phyloP scores from a whole-genome alignment of 2,797 vertebrate species.

The Amblyopsis hoosieri region DNA sequence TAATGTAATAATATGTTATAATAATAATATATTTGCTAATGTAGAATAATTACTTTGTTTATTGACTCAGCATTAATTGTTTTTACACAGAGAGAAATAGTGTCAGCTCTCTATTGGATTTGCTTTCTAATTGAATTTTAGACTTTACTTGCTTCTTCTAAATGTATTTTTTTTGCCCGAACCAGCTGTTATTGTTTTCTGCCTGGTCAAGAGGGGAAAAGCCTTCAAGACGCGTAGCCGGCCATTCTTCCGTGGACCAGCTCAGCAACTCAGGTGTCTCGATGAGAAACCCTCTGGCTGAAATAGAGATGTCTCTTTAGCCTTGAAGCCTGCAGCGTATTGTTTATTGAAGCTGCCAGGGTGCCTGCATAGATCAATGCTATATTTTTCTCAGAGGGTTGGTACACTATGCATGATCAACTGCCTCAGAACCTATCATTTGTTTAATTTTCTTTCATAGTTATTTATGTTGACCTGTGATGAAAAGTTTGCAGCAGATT shows the following conservation, averaged over 20 bases:
- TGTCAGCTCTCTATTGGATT: no score
- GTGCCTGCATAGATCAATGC: constrained; percentile 70
- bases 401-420: constrained; percentile 61
- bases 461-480: constrained; percentile 68
- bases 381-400: constrained; percentile 64
- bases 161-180: neutral
- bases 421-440: constrained; percentile 34
- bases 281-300: constrained; percentile 50
- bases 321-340: constrained; percentile 72
- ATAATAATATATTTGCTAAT: no score
- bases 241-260: constrained; percentile 45
- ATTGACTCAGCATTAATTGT: no score
- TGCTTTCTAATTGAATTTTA: constrained; percentile 22
- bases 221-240: constrained; percentile 23
- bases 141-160: constrained; percentile 37
- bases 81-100: no score
- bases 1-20: no score
- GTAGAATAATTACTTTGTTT: no score
- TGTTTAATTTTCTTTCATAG: constrained; percentile 68
- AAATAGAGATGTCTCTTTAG: constrained; percentile 70
- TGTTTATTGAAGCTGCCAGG: constrained; percentile 77
- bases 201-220: neutral
- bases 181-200: neutral
- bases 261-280: constrained; percentile 56
- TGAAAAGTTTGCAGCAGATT: constrained; percentile 45